A percentile compares a stretch with the other conserved stretches of the same genome.
Conservation (phyloP, 2,888 invertebrate genomes). For the Deilephila porcellus region DNA sequence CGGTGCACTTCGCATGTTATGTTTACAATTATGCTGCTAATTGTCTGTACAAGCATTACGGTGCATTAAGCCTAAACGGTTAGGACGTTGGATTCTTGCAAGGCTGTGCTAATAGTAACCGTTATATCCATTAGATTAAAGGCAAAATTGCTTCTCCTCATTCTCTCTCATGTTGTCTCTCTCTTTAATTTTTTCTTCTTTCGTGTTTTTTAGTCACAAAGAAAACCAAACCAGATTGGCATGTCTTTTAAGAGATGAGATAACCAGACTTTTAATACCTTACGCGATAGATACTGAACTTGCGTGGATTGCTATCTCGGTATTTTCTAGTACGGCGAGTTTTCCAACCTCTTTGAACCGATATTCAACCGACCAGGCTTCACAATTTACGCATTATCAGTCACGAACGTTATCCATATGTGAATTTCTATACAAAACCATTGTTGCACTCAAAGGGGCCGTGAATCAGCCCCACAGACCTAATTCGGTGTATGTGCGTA, state of each 20-base stretch:
- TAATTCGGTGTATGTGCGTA: slow-evolving; percentile 27
- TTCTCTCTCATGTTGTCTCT: too few species aligned
- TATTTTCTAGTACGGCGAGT: too few species aligned
- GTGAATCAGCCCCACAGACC: slow-evolving; percentile 27
- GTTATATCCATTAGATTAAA: too few species aligned
- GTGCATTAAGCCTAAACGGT: background rate
- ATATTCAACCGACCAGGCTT: background rate
- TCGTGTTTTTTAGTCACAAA: too few species aligned
- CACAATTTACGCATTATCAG: background rate
- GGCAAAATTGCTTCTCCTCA: too few species aligned
- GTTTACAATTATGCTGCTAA: slow-evolving; percentile 17
- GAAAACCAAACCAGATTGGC: too few species aligned
- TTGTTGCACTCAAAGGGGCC: slow-evolving; percentile 26
- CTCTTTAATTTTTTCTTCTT: too few species aligned
- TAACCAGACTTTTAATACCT: too few species aligned
- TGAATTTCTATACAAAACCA: slow-evolving; percentile 26
- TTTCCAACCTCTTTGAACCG: too few species aligned
- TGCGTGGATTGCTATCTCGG: too few species aligned
- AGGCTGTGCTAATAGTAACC: background rate
- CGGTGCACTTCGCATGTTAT: slow-evolving; percentile 1
- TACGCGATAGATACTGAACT: too few species aligned
- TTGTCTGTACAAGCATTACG: background rate
- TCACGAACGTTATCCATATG: slow-evolving; percentile 10
- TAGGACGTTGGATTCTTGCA: slow-evolving; percentile 10
- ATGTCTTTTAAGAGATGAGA: too few species aligned